phyloP scores from a whole-genome alignment of 2,797 vertebrate species.

The Etheostoma nigrum region DNA sequence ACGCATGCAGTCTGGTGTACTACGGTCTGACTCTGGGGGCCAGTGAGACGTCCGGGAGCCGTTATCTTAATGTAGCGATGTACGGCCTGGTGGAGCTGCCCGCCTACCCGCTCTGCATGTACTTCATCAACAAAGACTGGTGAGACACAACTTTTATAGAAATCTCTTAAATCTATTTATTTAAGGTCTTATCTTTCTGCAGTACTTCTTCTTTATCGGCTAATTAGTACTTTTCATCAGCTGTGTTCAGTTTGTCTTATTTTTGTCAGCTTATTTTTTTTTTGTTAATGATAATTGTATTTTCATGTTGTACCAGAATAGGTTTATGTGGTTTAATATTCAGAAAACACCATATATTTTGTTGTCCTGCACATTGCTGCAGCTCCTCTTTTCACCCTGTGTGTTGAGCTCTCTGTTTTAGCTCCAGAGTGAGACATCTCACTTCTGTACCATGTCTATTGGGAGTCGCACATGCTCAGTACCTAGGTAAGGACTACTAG shows the following conservation, averaged over 20 bases:
- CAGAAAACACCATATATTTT: too few species aligned
- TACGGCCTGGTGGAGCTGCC: slow-evolving; percentile 93
- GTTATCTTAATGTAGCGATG: slow-evolving; percentile 90
- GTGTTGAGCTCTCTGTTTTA: too few species aligned
- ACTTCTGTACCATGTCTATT: too few species aligned
- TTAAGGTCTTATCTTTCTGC: not conserved
- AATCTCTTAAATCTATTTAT: too few species aligned
- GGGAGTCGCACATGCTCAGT: too few species aligned
- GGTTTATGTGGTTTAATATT: too few species aligned
- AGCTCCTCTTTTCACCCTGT: too few species aligned
- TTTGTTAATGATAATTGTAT: too few species aligned
- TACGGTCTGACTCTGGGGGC: slow-evolving; percentile 92
- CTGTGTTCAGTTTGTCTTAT: not conserved
- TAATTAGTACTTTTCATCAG: not conserved
- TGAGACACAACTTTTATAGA: slow-evolving; percentile 57
- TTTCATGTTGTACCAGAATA: too few species aligned
- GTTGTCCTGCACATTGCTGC: too few species aligned
- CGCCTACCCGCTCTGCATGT: slow-evolving; percentile 91
- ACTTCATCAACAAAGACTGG: slow-evolving; percentile 92
- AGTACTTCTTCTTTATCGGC: not conserved
- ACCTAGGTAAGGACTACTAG: too few species aligned
- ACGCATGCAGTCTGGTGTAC: slow-evolving; percentile 91
- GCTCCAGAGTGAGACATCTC: too few species aligned
- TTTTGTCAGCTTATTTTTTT: not conserved
- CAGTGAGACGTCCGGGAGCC: slow-evolving; percentile 86